Evolutionary conservation across 2,888 invertebrate genomes (phyloP).

Genomic region (Drosophila aldrichi): DNA sequence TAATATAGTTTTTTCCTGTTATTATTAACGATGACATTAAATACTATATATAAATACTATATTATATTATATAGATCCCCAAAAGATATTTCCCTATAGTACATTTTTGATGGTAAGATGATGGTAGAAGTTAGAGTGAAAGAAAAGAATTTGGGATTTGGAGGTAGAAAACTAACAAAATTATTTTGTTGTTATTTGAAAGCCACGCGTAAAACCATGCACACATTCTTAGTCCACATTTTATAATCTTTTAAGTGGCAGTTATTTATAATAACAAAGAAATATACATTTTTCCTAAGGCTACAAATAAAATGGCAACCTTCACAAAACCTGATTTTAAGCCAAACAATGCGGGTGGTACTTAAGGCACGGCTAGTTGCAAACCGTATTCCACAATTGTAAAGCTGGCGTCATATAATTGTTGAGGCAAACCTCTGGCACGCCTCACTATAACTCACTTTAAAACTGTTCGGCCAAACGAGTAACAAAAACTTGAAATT

Average conservation of each 20-base stretch:
- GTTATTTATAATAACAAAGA: slow-evolving; percentile 6
- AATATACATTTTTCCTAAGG: neutral
- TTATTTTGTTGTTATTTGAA: neutral
- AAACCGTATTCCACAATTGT: slow-evolving; percentile 1
- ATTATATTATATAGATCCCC: neutral
- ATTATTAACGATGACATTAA: neutral
- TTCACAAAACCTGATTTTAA: slow-evolving; percentile 8
- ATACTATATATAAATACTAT: too few species aligned
- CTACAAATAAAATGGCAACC: slow-evolving; percentile 1
- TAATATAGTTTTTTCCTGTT: slow-evolving; percentile 3
- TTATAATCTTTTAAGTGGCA: neutral
- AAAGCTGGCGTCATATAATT: slow-evolving; percentile 6
- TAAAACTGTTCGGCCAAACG: neutral
- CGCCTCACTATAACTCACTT: neutral
- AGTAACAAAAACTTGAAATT: neutral
- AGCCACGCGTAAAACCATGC: neutral
- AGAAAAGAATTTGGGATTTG: neutral
- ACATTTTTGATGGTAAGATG: neutral
- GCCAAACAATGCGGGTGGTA: slow-evolving; percentile 9
- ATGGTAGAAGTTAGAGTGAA: neutral
- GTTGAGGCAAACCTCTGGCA: neutral
- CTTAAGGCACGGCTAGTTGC: neutral
- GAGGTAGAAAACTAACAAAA: neutral
- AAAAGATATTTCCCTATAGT: neutral
- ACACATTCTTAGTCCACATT: neutral